phyloP scores from a whole-genome alignment of 2,797 vertebrate genomes.

The Kryptolebias ocellatus region DNA sequence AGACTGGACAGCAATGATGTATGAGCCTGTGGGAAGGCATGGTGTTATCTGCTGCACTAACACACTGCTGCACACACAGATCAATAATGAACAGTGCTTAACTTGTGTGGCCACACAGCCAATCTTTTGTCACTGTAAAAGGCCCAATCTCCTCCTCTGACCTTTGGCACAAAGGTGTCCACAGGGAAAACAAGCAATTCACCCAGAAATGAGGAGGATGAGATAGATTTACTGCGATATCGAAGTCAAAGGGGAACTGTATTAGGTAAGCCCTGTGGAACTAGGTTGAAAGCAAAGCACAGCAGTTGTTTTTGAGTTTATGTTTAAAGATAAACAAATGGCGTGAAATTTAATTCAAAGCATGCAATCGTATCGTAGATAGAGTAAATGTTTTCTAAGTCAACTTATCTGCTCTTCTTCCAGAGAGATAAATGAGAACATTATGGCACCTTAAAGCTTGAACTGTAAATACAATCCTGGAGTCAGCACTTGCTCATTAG shows the following conservation, averaged over 20 bases:
- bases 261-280: slow-evolving; percentile 5
- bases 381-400: no score
- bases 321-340: no score
- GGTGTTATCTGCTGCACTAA: slow-evolving; percentile 51
- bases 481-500: no score
- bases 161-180: slow-evolving; percentile 52
- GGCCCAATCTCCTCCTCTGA: slow-evolving; percentile 43
- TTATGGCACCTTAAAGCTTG: no score
- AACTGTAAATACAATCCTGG: no score
- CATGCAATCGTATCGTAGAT: no score
- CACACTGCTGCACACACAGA: slow-evolving; percentile 40
- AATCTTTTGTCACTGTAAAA: slow-evolving; percentile 54
- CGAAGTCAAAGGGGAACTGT: slow-evolving; percentile 13
- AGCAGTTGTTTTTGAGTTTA: not conserved
- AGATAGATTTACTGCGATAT: slow-evolving; percentile 52
- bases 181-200: slow-evolving; percentile 55
- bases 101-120: slow-evolving; percentile 50
- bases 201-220: slow-evolving; percentile 53
- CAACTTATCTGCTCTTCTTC: no score
- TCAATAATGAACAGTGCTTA: slow-evolving; percentile 55
- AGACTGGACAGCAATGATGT: slow-evolving; percentile 33
- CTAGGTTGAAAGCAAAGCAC: not conserved
- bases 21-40: slow-evolving; percentile 14
- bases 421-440: no score
- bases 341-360: no score